phyloP scores from a whole-genome alignment of 2,888 invertebrate genomes.

The Lasioglossum villosulum region DNA sequence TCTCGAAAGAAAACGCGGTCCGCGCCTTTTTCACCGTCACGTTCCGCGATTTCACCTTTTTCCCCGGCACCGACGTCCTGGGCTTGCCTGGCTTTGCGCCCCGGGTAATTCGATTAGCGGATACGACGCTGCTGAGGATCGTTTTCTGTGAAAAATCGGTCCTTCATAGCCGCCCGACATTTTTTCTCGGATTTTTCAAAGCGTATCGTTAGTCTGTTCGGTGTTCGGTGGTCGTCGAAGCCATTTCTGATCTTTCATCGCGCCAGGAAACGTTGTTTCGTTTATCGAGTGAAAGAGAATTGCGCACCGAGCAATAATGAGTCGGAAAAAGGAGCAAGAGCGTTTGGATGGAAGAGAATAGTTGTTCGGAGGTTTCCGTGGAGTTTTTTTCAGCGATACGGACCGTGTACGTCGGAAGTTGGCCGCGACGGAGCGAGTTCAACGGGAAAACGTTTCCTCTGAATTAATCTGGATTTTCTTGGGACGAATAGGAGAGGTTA shows the following conservation, averaged over 20 bases:
- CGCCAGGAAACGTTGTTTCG: background rate
- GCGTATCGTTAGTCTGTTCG: background rate
- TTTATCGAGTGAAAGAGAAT: background rate
- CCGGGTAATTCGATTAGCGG: slow-evolving; percentile 5
- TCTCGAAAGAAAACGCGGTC: slow-evolving; percentile 38
- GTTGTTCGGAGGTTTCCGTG: background rate
- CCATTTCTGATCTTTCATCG: background rate
- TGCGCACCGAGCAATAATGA: background rate
- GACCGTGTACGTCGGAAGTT: background rate
- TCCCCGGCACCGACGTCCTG: background rate
- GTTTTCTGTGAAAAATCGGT: background rate
- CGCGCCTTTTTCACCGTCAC: slow-evolving; percentile 40
- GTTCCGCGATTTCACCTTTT: slow-evolving; percentile 29
- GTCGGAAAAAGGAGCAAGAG: background rate
- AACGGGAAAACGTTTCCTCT: slow-evolving; percentile 5
- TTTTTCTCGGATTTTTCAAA: background rate
- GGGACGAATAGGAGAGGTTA: slow-evolving; percentile 23
- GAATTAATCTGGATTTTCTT: slow-evolving; percentile 33
- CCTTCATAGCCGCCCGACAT: background rate
- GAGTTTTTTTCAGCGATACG: background rate
- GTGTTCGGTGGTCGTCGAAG: background rate
- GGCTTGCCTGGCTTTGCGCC: background rate
- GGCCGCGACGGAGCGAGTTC: background rate
- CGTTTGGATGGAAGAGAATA: background rate
- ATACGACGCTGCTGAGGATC: background rate